A percentile compares a stretch with the other conserved stretches of the same genome.
phyloP scores from a whole-genome alignment of 2,797 vertebrate species.

The Rhynchotus rufescens region DNA sequence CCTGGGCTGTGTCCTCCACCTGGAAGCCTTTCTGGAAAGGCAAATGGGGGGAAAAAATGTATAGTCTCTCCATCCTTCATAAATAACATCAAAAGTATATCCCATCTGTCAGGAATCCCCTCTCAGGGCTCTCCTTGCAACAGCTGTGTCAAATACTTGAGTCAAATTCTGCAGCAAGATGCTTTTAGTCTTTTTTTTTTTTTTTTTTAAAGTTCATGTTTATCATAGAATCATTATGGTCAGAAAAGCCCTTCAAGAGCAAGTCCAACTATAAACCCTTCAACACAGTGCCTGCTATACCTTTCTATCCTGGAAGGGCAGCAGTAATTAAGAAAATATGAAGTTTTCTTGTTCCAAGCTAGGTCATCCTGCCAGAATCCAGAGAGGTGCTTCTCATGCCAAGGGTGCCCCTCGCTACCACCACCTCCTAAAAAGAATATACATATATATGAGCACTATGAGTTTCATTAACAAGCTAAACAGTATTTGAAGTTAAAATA shows the following conservation, averaged over 20 bases:
- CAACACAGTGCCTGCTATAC: too few species aligned
- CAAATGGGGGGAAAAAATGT: background rate
- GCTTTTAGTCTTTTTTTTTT: background rate
- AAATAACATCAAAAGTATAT: fast-evolving
- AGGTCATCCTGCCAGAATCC: background rate
- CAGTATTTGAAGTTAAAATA: background rate
- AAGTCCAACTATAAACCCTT: too few species aligned
- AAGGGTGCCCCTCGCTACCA: fast-evolving
- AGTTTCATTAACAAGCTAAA: background rate
- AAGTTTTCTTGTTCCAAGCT: background rate
- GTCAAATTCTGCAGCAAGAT: background rate
- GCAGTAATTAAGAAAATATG: background rate
- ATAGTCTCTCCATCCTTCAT: background rate
- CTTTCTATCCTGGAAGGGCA: too few species aligned
- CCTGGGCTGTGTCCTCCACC: background rate
- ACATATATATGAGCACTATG: background rate
- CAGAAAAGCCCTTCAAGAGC: too few species aligned
- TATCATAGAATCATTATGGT: background rate
- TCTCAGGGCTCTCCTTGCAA: fast-evolving
- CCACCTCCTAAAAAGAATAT: background rate
- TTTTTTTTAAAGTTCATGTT: background rate
- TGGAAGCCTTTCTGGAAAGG: background rate
- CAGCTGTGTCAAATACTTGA: fast-evolving
- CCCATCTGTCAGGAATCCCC: fast-evolving
- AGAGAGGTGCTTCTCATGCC: background rate